Evolutionary conservation across 2,888 invertebrate species (phyloP), one percentile per base, ranked within the genome.

Genomic region (Uloborus plumipes): DNA sequence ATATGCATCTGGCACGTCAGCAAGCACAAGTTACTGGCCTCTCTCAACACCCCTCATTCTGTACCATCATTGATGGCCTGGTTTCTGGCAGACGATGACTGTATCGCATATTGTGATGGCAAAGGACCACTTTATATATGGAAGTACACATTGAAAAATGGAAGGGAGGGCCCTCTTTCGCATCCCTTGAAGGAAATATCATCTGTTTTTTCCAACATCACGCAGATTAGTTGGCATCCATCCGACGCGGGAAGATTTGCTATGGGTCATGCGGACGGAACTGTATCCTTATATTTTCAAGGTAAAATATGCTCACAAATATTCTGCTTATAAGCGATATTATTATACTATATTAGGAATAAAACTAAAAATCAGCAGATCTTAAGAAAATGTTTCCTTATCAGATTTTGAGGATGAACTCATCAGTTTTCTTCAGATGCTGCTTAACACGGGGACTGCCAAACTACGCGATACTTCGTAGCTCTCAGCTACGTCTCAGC

Each of bases 1-100:
- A 87, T 90, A 50, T 87, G 89, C 64, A 87, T 90, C 7, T 90
- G 89, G 89, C 87, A 88, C 77, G 87, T 90, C 6, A 85, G 86
- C 4, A 86, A 88, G 83, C 89, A 89, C 82, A 84, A 85, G 51
- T 86, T 88, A 4, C 78, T 89, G 11, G 87, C 88, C 3, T 86
- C 86, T 18, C 84, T 88, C 71, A 87, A 87, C 49, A 88, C 87
- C 39, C 84, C 86, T 22, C 86, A 86, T 74, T 86, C 86, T 18
- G 66, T 84, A 9, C 88, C 89, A 15, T 82, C 86, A 18, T 85
- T 87, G 39, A 85, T 89, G n/a, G 88, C 88, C 26, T 90, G 89
- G 89, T 87, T 87, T 67, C 84, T 85, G 6, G 87, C 88, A 67
- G 87, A 88, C 18, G 86, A 86, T 49, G 87, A 87, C 22, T 81